A percentile compares a stretch with the other conserved stretches of the same genome.
Conservation (phyloP, 2,797 vertebrate species). For the Mallotus villosus region DNA sequence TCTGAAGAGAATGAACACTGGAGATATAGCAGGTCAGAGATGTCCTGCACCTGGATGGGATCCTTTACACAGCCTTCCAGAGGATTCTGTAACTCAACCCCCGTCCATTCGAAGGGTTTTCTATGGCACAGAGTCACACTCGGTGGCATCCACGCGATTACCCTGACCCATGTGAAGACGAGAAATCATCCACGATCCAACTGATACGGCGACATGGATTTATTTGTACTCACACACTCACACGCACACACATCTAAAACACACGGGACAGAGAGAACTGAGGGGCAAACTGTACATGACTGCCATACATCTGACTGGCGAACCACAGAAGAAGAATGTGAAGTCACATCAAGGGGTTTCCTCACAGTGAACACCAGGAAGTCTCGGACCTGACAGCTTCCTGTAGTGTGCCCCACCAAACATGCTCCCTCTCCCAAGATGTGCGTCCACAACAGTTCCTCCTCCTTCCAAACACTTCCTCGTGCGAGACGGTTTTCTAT, state of each 20-base stretch:
- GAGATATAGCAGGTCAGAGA: neutral
- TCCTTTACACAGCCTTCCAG: neutral
- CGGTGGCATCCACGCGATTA: no score
- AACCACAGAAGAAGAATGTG: slow-evolving; percentile 17
- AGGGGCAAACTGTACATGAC: neutral
- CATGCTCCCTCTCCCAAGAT: no score
- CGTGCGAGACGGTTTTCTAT: neutral
- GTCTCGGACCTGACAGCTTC: no score
- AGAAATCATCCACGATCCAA: neutral
- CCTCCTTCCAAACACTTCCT: neutral
- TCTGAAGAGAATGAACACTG: no score
- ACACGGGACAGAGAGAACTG: neutral
- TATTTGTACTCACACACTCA: slow-evolving; percentile 3
- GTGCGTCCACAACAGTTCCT: neutral
- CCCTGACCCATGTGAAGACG: neutral
- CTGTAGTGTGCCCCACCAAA: no score
- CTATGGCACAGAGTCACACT: neutral
- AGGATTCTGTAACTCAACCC: neutral
- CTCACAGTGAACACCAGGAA: neutral
- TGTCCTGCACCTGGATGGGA: neutral
- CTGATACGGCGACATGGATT: slow-evolving; percentile 17
- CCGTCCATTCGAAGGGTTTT: no score
- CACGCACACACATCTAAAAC: slow-evolving; percentile 1
- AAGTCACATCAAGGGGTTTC: neutral
- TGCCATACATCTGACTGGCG: neutral